Percentiles rank a stretch among this genome's conserved stretches.
phyloP scores from a whole-genome alignment of 2,797 vertebrate genomes.

The Gymnoscopelus braueri region DNA sequence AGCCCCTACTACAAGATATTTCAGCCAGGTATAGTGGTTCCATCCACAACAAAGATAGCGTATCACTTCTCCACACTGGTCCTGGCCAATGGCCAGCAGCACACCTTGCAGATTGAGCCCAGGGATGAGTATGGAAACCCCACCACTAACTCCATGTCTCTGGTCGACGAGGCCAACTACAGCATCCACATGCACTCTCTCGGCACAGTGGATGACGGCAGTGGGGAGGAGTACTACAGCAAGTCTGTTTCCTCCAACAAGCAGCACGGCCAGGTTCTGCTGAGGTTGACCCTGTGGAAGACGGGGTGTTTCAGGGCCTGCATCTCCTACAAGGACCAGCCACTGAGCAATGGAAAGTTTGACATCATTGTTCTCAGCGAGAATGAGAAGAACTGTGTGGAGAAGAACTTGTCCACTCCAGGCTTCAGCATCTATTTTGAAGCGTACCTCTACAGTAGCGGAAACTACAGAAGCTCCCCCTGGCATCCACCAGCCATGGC shows the following conservation, averaged over 20 bases:
- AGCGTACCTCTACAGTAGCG: constrained; percentile 94
- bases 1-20: constrained; percentile 99
- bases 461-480: constrained; percentile 88
- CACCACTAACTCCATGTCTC: constrained; percentile 91
- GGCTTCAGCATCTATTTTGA: constrained; percentile 98
- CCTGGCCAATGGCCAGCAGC: constrained; percentile 91
- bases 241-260: constrained; percentile 90
- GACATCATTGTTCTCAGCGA: constrained; percentile 98
- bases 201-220: constrained; percentile 90
- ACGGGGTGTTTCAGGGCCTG: constrained; percentile 93
- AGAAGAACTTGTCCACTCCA: constrained; percentile 96
- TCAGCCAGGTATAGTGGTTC: constrained; percentile 95
- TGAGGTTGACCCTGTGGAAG: constrained; percentile 89
- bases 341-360: constrained; percentile 97
- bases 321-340: constrained; percentile 93
- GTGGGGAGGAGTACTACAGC: constrained; percentile 85
- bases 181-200: constrained; percentile 88
- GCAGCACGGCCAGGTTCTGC: constrained; percentile 91
- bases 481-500: constrained; percentile 91
- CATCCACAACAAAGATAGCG: constrained; percentile 97
- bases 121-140: constrained; percentile 98
- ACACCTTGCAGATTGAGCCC: constrained; percentile 95
- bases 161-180: constrained; percentile 93
- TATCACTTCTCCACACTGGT: constrained; percentile 98
- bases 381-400: constrained; percentile 94